Evolutionary conservation across 2,113 vertebrate species (phyloP), one percentile per base, ranked within the genome.

Genomic region (Chaenogobius annularis): DNA sequence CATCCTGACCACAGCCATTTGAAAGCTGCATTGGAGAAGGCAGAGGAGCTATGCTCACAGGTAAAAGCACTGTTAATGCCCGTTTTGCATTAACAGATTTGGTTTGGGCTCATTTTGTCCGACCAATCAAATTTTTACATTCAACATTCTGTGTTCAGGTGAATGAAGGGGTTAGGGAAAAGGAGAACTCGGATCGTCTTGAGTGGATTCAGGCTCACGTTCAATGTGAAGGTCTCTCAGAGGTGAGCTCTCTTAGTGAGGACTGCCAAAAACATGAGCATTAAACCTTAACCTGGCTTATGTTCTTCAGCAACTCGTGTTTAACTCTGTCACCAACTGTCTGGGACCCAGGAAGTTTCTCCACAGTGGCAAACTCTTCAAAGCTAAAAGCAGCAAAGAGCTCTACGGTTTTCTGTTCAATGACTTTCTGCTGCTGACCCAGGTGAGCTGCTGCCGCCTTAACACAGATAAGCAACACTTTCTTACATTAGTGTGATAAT

Each of bases 331-430:
- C 84, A 99, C 98, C 79, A 99, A 99, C 89, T 99, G 98, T 91
- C 86, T 99, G 92, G 98, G 98, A 44, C 98, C 98, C 7, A 94
- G 98, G 85, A 99, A 99, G 92, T 99, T 99, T 86, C 95, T 99
- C 77, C 97, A 99, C 95, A 98, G 98, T 2, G 98, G 98, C 68
- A 98, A 98, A 78, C 94, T 99, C 62, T 99, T 98, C 81, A 99
- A 99, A 90, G 98, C 97, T 87, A 99, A 99, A 90, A 99, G 98
- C 90, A 99, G 95, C 94, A 99, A 99, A 86, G 98, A 99, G 82
- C 93, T 99, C 37, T 99, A 96, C 0, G 97, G 98, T 68, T 99
- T 99, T 92, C 95, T 99, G 70, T 99, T 98, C 94, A 99, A 99
- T 0, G 98, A 99, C 92, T 99, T 99, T 94, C 95, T 99, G 83